Evolutionary conservation across 2,797 vertebrate genomes (phyloP).

Genomic region (Columba guinea): DNA sequence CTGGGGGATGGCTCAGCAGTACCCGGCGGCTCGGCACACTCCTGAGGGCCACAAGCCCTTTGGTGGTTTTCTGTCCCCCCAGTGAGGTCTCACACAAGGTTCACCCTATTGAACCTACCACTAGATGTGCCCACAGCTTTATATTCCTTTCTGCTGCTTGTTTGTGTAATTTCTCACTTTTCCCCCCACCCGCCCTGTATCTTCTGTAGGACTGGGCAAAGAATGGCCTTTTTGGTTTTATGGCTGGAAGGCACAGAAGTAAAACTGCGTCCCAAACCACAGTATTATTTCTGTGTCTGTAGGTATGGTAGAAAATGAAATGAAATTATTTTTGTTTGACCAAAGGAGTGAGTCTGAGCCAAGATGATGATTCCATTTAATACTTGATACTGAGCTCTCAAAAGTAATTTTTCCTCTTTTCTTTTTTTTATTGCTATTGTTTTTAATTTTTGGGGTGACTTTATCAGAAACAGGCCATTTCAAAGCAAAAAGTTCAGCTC

Average conservation of each 20-base stretch:
- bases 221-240: neutral
- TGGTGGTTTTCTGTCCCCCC: neutral
- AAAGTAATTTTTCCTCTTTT: neutral
- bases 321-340: neutral
- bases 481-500: neutral
- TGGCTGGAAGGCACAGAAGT: neutral
- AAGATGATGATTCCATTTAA: neutral
- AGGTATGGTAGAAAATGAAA: neutral
- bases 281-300: neutral
- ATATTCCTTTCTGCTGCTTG: neutral
- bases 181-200: rapidly evolving
- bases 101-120: neutral
- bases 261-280: neutral
- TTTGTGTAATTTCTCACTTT: neutral
- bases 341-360: neutral
- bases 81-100: neutral
- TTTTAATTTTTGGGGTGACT: neutral
- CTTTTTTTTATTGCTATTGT: neutral
- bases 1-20: neutral
- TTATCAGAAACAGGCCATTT: neutral
- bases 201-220: neutral
- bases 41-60: neutral
- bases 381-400: neutral
- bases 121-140: neutral
- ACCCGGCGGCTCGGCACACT: rapidly evolving